phyloP scores from a whole-genome alignment of 2,113 vertebrate genomes.

The Mustelus asterias region DNA sequence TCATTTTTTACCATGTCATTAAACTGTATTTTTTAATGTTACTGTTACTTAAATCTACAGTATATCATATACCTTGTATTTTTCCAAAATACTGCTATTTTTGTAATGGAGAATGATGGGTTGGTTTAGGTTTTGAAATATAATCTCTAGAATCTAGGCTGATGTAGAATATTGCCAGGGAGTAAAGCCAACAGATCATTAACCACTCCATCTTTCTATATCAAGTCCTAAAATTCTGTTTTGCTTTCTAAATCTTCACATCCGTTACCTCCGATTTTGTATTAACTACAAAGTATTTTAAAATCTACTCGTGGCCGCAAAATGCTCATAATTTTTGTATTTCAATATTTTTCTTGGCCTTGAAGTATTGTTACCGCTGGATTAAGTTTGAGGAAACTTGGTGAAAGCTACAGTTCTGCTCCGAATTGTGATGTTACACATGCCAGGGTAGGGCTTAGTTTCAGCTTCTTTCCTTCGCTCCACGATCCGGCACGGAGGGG shows the following conservation, averaged over 20 bases:
- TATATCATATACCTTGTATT: constrained; percentile 14
- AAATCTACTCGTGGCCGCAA: neutral
- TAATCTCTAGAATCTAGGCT: neutral
- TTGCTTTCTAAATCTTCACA: constrained; percentile 26
- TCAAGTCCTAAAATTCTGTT: neutral
- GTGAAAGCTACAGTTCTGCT: constrained; percentile 30
- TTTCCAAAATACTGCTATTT: constrained; percentile 25
- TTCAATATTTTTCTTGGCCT: constrained; percentile 19
- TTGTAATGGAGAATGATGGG: constrained; percentile 28
- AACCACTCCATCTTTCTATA: neutral
- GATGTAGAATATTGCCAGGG: neutral
- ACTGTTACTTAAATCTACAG: neutral
- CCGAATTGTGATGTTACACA: neutral
- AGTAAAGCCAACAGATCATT: neutral
- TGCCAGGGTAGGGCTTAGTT: neutral
- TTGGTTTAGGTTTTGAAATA: constrained; percentile 24
- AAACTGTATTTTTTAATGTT: neutral
- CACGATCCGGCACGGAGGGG: too few relatives aligned
- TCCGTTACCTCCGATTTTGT: neutral
- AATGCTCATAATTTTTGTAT: neutral
- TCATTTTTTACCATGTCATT: constrained; percentile 21
- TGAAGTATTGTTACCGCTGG: neutral
- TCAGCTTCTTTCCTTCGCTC: neutral
- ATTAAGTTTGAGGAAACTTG: neutral
- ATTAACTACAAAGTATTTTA: constrained; percentile 19